Evolutionary conservation across 2,797 vertebrate species (phyloP).

Genomic region (Clamator glandarius): DNA sequence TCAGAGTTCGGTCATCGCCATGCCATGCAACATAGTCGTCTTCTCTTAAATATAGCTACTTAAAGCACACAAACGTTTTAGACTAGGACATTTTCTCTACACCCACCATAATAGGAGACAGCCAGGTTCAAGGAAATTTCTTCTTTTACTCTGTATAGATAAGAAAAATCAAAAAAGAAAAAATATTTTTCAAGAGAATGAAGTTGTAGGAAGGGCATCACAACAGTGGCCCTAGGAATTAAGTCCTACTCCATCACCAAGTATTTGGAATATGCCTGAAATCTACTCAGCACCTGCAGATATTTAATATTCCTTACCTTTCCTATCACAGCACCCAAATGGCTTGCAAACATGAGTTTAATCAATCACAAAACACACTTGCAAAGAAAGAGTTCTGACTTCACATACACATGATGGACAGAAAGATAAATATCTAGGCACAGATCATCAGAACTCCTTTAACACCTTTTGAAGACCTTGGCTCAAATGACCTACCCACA

Average conservation of each 20-base stretch:
- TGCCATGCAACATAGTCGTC: neutral
- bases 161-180: neutral
- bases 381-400: neutral
- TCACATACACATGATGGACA: neutral
- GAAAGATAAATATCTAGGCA: neutral
- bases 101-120: neutral
- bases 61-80: neutral
- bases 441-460: neutral
- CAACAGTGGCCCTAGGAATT: neutral
- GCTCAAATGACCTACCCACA: neutral
- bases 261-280: neutral
- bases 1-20: neutral
- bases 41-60: neutral
- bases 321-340: neutral
- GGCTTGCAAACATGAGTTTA: neutral
- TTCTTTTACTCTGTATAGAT: neutral
- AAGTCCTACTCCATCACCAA: neutral
- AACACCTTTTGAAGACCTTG: neutral
- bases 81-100: neutral
- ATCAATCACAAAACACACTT: neutral
- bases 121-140: accelerated
- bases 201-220: neutral
- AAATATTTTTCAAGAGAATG: neutral
- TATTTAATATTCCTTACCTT: neutral
- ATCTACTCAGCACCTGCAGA: neutral